Base-by-base conservation (phyloP, 1,140 invertebrate genomes). In the Drosophila lowei region DNA sequence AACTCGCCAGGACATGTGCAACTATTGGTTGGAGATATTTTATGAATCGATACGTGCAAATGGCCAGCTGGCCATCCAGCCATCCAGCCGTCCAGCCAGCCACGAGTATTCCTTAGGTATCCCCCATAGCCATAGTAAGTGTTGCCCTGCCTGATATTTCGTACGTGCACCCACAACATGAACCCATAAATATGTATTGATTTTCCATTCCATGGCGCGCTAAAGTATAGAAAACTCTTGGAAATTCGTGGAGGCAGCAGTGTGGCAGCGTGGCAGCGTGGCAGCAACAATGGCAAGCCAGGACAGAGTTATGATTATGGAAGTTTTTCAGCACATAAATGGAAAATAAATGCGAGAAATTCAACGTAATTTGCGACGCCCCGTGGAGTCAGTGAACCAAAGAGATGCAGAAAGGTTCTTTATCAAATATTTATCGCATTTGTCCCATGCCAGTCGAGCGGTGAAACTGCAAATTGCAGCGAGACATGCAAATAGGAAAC, bases 171-270 rank as follows among this genome's bases (percentile, higher is more conserved):
- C 57, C 80, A 74, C 77, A 77, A 74, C 77, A 85, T 85, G 68
- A 86, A 85, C 81, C 77, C 81, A 88, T 85, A 85, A 85, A 88
- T 81, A 88, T 77, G 64, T 85, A 85, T 85, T 81, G 81, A 85
- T 85, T 85, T 85, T 85, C 77, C 72, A 80, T 80, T 75, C 60
- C 18, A 9, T 9, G 16, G 55, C 53, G 48, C 34, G 47, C 55
- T 43, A 56, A 47, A 47, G 57, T 18, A 48, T 41, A 42, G 56
- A 50, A 42, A 49, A 55, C 18, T 55, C 52, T 42, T 48, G 34
- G 11, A 38, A 38, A 38, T 5, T 38, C 34, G 34, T 38, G 11
- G 34, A 11, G 30, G 30, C 30, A 34, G 30, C 41, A 30, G 42
- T 44, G 48, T 18, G 15, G 15, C 23, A 11, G 61, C 43, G 62